phyloP scores from a whole-genome alignment of 2,113 vertebrate species.

The Corynorhinus townsendii region DNA sequence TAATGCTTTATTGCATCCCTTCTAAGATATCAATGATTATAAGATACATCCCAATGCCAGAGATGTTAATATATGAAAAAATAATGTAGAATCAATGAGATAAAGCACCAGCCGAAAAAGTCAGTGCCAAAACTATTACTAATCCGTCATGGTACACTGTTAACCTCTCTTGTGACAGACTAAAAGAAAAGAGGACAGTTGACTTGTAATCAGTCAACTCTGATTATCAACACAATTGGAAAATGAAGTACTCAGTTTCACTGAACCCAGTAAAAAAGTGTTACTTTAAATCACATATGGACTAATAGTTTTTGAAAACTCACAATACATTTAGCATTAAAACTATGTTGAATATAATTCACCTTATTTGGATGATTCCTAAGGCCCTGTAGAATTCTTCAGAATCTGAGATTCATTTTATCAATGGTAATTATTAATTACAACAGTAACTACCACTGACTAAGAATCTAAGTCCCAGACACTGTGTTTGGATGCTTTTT shows the following conservation, averaged over 20 bases:
- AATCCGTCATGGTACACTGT: neutral
- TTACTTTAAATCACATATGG: neutral
- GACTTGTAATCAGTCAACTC: neutral
- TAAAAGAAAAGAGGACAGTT: neutral
- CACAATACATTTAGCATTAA: conserved; percentile 20
- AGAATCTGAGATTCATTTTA: conserved; percentile 23
- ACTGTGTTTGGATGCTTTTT: neutral
- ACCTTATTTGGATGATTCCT: neutral
- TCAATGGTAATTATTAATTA: neutral
- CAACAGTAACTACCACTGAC: neutral
- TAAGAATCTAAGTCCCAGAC: neutral
- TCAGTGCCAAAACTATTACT: neutral
- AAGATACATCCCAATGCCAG: neutral
- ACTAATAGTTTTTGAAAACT: conserved; percentile 1
- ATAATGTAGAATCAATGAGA: neutral
- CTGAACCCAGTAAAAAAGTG: neutral
- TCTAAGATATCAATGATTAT: neutral
- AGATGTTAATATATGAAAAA: neutral
- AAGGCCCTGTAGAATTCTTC: neutral
- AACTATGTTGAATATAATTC: neutral
- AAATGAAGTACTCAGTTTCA: neutral
- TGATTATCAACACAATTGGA: neutral
- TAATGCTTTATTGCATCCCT: neutral
- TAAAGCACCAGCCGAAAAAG: neutral
- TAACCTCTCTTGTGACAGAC: neutral